These are phyloP conservation scores for Caenorhabditis sp. DNA, from an alignment of 2,888 invertebrate genomes.

Conservation along the genomic window DNA sequence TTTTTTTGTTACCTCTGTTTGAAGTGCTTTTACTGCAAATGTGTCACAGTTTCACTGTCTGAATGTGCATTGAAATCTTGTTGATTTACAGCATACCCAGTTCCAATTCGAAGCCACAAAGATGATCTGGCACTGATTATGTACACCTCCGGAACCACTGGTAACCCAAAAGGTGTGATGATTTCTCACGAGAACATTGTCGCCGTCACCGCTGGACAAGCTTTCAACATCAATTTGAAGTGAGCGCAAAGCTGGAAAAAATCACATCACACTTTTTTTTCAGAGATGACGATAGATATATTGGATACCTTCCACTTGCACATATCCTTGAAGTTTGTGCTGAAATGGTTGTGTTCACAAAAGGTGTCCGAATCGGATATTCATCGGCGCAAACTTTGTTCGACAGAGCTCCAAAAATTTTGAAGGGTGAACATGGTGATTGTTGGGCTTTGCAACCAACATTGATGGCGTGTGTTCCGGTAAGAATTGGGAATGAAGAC, in stretches of 20 bases:
- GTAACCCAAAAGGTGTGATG: slow-evolving; percentile 74
- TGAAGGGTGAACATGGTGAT: slow-evolving; percentile 92
- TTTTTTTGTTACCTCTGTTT: neutral
- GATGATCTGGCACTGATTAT: slow-evolving; percentile 92
- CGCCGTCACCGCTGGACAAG: slow-evolving; percentile 73
- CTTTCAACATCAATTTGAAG: slow-evolving; percentile 50
- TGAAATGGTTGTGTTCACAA: slow-evolving; percentile 73
- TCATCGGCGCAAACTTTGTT: slow-evolving; percentile 86
- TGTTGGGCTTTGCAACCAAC: slow-evolving; percentile 89
- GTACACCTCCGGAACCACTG: slow-evolving; percentile 98
- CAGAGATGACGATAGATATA: slow-evolving; percentile 79
- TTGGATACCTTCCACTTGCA: slow-evolving; percentile 94
- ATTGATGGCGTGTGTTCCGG: slow-evolving; percentile 94
- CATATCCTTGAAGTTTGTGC: slow-evolving; percentile 94
- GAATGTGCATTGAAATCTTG: neutral
- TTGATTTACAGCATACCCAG: slow-evolving; percentile 41
- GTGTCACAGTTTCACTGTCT: neutral
- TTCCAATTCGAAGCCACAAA: slow-evolving; percentile 75
- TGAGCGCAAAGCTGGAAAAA: neutral
- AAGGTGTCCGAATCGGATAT: slow-evolving; percentile 86
- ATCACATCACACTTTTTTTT: slow-evolving; percentile 3
- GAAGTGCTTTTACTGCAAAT: neutral
- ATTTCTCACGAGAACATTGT: slow-evolving; percentile 73
- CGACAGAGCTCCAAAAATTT: slow-evolving; percentile 85
- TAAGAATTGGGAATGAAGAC: too few relatives aligned